phyloP scores from a whole-genome alignment of 2,113 vertebrate genomes.

The Odobenus rosmarus region DNA sequence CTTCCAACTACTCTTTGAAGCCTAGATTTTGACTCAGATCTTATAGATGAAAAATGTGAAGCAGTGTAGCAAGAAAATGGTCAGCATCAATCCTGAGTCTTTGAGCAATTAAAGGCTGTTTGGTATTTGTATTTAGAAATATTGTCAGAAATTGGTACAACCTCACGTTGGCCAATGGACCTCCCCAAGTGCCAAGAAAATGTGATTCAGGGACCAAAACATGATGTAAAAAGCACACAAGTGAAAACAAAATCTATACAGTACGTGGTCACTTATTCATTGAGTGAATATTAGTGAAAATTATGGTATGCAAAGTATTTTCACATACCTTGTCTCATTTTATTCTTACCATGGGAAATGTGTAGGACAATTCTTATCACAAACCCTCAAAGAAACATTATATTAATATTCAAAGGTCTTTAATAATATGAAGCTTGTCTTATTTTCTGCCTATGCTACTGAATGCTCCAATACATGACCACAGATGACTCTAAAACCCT shows the following conservation, averaged over 20 bases:
- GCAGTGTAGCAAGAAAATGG: neutral
- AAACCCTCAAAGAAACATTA: neutral
- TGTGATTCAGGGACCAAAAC: neutral
- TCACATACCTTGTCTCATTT: neutral
- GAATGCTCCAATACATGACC: neutral
- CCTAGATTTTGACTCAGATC: neutral
- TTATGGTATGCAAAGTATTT: neutral
- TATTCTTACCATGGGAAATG: neutral
- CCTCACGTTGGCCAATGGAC: neutral
- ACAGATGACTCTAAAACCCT: neutral
- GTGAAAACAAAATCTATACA: neutral
- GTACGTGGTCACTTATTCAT: neutral
- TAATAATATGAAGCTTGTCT: neutral
- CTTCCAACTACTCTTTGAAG: neutral
- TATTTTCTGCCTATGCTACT: neutral
- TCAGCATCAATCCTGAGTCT: neutral
- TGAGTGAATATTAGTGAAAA: neutral
- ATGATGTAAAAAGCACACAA: neutral
- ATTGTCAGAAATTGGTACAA: neutral
- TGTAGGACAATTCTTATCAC: neutral
- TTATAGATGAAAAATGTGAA: constrained; percentile 27
- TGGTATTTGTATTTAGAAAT: neutral
- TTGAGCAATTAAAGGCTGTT: neutral
- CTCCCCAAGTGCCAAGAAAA: neutral
- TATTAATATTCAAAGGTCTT: neutral